Conservation (phyloP, 2,113 vertebrate species). For the Bubo scandiacus region DNA sequence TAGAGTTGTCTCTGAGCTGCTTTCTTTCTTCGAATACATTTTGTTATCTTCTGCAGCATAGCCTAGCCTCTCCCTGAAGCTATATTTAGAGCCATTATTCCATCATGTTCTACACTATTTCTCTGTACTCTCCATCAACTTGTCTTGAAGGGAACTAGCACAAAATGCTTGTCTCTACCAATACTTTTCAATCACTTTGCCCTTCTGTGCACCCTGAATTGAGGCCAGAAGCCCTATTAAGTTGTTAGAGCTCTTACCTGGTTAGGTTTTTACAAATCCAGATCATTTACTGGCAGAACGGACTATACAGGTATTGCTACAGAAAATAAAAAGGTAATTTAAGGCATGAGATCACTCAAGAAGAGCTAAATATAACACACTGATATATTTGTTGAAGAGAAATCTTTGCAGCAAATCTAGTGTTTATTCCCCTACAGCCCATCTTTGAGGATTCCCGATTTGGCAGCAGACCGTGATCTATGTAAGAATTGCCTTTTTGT, state of each 20-base stretch:
- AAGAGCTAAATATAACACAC: neutral
- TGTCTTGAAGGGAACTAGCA: neutral
- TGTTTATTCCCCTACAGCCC: neutral
- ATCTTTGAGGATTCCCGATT: neutral
- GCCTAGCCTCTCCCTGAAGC: neutral
- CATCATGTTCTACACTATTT: neutral
- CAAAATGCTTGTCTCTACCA: neutral
- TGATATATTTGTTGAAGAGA: neutral
- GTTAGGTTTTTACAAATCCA: neutral
- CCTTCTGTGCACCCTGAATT: neutral
- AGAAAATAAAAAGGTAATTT: neutral
- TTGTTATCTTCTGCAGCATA: neutral
- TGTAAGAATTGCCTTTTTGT: neutral
- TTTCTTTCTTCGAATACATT: neutral
- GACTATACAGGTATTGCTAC: neutral
- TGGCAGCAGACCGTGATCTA: neutral
- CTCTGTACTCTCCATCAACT: neutral
- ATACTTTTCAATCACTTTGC: neutral
- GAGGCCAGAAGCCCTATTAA: neutral
- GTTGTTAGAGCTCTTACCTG: neutral
- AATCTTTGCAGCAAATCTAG: neutral
- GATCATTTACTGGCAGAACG: neutral
- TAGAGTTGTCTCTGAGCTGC: neutral
- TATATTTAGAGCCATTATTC: constrained; percentile 4
- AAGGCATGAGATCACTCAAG: neutral